phyloP scores from a whole-genome alignment of 1,140 invertebrate species.

The Conus betulinus region DNA sequence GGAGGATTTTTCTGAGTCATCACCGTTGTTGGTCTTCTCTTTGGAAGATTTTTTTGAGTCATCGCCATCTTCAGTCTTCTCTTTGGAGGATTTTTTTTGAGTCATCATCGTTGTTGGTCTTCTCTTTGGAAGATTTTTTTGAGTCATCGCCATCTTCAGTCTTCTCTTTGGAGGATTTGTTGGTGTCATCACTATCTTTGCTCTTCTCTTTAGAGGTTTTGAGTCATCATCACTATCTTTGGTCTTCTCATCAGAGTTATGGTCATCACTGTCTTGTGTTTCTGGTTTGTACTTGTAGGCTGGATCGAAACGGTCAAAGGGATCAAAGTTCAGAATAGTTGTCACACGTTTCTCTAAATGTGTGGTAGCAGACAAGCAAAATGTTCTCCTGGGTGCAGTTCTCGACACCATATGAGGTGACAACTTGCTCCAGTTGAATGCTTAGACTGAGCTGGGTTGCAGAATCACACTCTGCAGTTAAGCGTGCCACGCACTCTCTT shows the following conservation, averaged over 20 bases:
- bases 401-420: neutral
- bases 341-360: neutral
- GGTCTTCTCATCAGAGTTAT: no score
- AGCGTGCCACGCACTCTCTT: neutral
- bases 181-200: no score
- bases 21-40: neutral
- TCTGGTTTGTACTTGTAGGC: neutral
- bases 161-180: no score
- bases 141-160: no score
- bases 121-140: no score
- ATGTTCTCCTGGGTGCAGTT: neutral
- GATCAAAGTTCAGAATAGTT: slow-evolving; percentile 1
- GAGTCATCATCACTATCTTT: no score
- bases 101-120: no score
- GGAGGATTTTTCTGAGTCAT: neutral
- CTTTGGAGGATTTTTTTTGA: no score
- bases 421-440: neutral
- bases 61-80: no score
- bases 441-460: neutral
- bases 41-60: no score
- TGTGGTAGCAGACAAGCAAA: slow-evolving; percentile 3
- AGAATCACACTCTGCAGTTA: slow-evolving; percentile 20
- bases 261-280: no score
- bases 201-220: no score
- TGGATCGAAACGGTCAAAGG: slow-evolving; percentile 4